Percentiles rank a stretch among this genome's conserved stretches.
phyloP scores from a whole-genome alignment of 2,797 vertebrate genomes.

The Naso thynnoides region DNA sequence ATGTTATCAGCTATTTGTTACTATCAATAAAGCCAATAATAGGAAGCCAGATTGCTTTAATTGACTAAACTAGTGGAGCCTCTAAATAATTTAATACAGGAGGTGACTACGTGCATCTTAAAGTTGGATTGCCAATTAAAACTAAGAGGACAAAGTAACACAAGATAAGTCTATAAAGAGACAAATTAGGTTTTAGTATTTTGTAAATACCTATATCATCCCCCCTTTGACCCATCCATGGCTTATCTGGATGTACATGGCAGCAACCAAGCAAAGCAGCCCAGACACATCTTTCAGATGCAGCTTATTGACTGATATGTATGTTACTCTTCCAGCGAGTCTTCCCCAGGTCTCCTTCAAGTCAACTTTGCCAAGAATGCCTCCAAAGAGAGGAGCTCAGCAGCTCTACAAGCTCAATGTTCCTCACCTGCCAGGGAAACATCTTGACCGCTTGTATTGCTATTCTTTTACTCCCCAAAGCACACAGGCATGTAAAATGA shows the following conservation, averaged over 20 bases:
- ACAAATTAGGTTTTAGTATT: not conserved
- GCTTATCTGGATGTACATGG: not conserved
- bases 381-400: not conserved
- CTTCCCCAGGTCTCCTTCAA: not conserved
- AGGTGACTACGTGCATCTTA: no score
- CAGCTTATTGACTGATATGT: not conserved
- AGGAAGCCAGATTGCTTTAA: no score
- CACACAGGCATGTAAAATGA: not conserved
- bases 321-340: not conserved
- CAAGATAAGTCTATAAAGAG: not conserved
- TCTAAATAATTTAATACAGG: no score
- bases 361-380: not conserved
- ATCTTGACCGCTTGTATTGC: not conserved
- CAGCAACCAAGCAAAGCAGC: not conserved
- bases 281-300: not conserved
- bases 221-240: not conserved
- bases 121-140: not conserved
- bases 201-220: not conserved
- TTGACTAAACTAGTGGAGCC: no score
- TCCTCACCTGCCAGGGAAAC: not conserved
- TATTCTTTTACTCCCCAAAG: not conserved
- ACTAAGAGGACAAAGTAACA: not conserved
- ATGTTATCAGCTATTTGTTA: no score
- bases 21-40: no score
- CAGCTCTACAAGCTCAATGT: not conserved